Conservation (phyloP, 2,113 vertebrate genomes). For the Cichladusa arquata region DNA sequence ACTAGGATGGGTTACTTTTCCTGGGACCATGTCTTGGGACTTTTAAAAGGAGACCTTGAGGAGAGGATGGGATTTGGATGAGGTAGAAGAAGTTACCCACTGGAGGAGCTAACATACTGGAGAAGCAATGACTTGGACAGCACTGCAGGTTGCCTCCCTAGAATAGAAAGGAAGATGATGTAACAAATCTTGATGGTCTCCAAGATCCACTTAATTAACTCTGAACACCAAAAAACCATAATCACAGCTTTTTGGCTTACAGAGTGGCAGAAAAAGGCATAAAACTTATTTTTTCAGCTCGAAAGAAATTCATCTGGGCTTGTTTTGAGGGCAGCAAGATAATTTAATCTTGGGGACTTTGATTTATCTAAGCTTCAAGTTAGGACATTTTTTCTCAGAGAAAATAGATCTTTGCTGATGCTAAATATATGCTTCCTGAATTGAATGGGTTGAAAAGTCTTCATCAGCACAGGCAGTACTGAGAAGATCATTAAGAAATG, state of each 20-base stretch:
- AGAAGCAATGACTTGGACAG: background rate
- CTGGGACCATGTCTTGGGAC: background rate
- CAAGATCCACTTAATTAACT: background rate
- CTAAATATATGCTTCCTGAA: background rate
- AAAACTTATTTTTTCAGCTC: background rate
- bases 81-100: background rate
- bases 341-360: background rate
- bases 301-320: background rate
- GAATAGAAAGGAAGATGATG: background rate
- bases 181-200: background rate
- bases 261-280: background rate
- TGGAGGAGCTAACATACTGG: background rate
- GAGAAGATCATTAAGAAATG: background rate
- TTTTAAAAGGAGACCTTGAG: background rate
- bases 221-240: background rate
- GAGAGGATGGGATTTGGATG: background rate
- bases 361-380: constrained; percentile 1
- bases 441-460: background rate
- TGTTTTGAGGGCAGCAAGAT: background rate
- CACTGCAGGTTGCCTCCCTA: background rate
- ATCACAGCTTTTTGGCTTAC: background rate
- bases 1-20: background rate
- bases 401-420: background rate
- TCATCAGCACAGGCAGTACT: background rate
- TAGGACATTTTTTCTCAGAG: background rate